Evolutionary conservation across 2,888 invertebrate genomes (phyloP).

Genomic region (Epinotia nisella): DNA sequence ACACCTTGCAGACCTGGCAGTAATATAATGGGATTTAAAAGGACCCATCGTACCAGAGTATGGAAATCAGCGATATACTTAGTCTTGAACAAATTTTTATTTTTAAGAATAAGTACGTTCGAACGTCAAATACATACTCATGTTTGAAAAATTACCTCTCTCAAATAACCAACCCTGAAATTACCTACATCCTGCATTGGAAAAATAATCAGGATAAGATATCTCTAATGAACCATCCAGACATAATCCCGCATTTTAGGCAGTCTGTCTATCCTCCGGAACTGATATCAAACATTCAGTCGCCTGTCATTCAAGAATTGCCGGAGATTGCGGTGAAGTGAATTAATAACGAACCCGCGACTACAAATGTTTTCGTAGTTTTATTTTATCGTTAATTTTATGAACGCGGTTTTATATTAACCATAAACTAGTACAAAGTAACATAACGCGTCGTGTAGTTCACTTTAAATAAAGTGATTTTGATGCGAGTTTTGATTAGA

Average conservation of each 20-base stretch:
- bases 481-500: constrained; percentile 68
- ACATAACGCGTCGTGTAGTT: constrained; percentile 30
- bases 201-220: not conserved
- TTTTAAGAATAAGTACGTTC: too few relatives aligned
- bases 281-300: constrained; percentile 38
- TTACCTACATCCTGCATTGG: too few relatives aligned
- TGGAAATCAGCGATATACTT: too few relatives aligned
- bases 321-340: constrained; percentile 19
- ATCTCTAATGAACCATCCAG: not conserved
- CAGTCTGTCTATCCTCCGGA: not conserved
- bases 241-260: constrained; percentile 5
- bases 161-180: too few relatives aligned
- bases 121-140: too few relatives aligned
- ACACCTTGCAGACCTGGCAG: too few relatives aligned
- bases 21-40: too few relatives aligned
- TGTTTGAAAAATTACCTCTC: too few relatives aligned
- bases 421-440: constrained; percentile 9
- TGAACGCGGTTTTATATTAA: constrained; percentile 3
- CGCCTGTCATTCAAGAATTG: constrained; percentile 28
- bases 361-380: constrained; percentile 18
- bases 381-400: constrained; percentile 17
- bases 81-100: too few relatives aligned
- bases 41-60: too few relatives aligned
- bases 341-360: constrained; percentile 29
- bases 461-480: constrained; percentile 55